Evolutionary conservation across 2,113 vertebrate species (phyloP).

Genomic region (Psittacara wagleri): DNA sequence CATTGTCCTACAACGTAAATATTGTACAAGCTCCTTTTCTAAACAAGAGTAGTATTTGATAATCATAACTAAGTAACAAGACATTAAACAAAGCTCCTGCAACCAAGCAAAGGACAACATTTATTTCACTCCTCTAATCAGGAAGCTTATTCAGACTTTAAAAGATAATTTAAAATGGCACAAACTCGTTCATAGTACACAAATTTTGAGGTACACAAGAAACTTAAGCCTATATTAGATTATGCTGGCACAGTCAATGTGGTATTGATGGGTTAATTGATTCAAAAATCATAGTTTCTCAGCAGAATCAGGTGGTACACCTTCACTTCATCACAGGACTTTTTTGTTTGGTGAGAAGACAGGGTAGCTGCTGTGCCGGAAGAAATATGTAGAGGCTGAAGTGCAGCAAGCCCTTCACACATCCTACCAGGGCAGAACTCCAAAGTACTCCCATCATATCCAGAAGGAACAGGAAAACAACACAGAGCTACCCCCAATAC

Average conservation of each 20-base stretch:
- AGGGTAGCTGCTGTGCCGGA: fast-evolving
- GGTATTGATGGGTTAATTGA: fast-evolving
- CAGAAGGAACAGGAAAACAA: neutral
- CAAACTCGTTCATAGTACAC: neutral
- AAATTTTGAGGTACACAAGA: neutral
- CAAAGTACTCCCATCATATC: neutral
- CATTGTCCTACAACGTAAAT: neutral
- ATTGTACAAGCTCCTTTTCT: fast-evolving
- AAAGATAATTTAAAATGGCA: neutral
- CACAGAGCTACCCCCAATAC: fast-evolving
- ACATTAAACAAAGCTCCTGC: neutral
- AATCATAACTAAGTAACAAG: neutral
- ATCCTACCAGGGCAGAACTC: neutral
- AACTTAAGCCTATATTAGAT: neutral
- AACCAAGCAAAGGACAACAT: neutral
- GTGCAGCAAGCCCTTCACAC: neutral
- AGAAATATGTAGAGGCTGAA: fast-evolving
- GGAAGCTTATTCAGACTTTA: neutral
- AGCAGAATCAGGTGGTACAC: fast-evolving
- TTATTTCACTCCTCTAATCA: fast-evolving
- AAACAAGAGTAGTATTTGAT: neutral
- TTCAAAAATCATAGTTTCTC: neutral
- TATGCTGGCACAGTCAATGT: neutral
- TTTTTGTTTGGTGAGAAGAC: fast-evolving
- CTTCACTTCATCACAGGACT: neutral